Percentiles rank a stretch among this genome's conserved stretches.
phyloP scores from a whole-genome alignment of 2,113 vertebrate genomes.

The Apodemus sylvaticus region DNA sequence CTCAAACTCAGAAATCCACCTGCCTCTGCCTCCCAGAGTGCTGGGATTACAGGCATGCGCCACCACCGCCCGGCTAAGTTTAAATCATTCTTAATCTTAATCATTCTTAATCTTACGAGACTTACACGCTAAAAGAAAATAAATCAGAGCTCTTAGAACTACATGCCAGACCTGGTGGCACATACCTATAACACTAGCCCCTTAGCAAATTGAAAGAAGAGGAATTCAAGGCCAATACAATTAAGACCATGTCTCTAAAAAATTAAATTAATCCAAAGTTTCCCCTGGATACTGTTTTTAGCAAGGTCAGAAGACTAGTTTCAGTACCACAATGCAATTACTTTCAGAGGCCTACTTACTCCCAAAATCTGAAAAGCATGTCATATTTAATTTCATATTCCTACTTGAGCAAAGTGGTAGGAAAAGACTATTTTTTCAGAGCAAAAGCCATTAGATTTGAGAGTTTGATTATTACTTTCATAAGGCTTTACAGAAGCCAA shows the following conservation, averaged over 20 bases:
- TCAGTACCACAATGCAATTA: neutral
- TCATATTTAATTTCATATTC: constrained; percentile 56
- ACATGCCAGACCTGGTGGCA: neutral
- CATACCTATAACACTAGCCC: neutral
- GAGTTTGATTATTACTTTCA: constrained; percentile 52
- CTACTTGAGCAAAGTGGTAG: constrained; percentile 34
- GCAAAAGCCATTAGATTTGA: constrained; percentile 42
- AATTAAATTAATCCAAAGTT: neutral
- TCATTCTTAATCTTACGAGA: constrained; percentile 52
- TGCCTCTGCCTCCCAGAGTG: too few species aligned
- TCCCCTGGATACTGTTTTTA: neutral
- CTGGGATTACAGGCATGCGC: too few species aligned
- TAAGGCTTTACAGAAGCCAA: constrained; percentile 8
- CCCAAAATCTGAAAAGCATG: constrained; percentile 36
- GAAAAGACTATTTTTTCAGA: constrained; percentile 50
- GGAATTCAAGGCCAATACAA: neutral
- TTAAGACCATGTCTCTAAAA: neutral
- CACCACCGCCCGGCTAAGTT: too few species aligned
- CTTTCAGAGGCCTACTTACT: constrained; percentile 40
- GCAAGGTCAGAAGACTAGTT: constrained; percentile 2
- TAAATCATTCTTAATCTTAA: too few species aligned
- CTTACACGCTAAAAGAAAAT: neutral
- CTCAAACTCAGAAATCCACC: too few species aligned
- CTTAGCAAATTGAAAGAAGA: neutral
- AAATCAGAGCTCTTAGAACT: constrained; percentile 43